Conservation (phyloP, 2,797 vertebrate genomes). For the Mus spretus region DNA sequence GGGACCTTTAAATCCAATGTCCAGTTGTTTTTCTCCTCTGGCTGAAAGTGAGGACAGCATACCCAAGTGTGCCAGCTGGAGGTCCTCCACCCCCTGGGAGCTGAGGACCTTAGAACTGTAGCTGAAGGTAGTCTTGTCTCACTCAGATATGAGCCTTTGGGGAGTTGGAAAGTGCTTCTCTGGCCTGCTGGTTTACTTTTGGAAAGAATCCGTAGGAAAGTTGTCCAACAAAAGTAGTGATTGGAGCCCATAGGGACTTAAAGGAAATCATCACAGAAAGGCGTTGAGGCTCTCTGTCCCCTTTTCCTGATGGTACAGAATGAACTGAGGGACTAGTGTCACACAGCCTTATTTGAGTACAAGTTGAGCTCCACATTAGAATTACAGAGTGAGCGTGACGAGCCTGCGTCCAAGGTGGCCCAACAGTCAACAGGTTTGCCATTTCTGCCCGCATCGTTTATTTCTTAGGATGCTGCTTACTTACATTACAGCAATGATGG, state of each 20-base stretch:
- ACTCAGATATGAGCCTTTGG: not conserved
- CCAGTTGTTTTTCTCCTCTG: not conserved
- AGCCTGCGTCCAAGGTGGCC: not conserved
- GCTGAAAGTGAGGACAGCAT: conserved; percentile 51
- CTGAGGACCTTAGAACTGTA: conserved; percentile 38
- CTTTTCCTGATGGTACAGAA: conserved; percentile 1
- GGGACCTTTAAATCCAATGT: conserved; percentile 67
- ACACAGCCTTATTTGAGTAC: not conserved
- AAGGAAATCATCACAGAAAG: conserved; percentile 11
- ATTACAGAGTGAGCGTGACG: not conserved
- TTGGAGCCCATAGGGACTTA: not conserved
- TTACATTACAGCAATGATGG: not conserved
- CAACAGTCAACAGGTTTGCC: not conserved
- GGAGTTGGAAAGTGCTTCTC: not conserved
- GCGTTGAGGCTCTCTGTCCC: not conserved
- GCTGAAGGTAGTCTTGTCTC: not conserved
- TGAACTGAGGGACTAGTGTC: not conserved
- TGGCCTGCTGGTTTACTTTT: conserved; percentile 11
- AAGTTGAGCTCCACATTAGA: not conserved
- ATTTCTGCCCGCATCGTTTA: not conserved
- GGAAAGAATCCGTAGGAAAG: conserved; percentile 24
- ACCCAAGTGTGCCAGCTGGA: conserved; percentile 14
- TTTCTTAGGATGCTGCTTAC: not conserved
- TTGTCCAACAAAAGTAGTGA: not conserved
- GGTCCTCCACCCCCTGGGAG: conserved; percentile 44